Evolutionary conservation across 2,888 invertebrate genomes (phyloP), one percentile per base, ranked within the genome.

Genomic region (Cyclophora albipunctata): DNA sequence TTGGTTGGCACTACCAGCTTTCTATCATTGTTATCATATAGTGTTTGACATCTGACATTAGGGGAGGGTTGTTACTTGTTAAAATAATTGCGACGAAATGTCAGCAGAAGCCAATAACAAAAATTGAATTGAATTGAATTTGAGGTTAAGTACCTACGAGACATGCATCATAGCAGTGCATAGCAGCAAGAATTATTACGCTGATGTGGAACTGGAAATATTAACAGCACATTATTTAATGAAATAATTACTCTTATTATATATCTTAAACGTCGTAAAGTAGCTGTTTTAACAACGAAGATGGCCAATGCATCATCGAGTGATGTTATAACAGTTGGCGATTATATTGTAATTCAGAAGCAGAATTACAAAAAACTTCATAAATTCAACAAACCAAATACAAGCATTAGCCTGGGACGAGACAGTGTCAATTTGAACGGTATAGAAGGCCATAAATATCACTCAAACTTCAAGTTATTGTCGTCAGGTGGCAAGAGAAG

Each of bases 301-400:
- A 37, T 37, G 37, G 37, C 1, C 5, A 37, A 5, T 37, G 4
- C 5, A 37, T 5, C 37, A 37, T 60, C 57, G 58, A 46, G 47
- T 43, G 45, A 52, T 42, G 70, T 70, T 51, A 92, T 95, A 52
- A 90, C 90, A 75, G 69, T 91, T 6, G 95, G 95, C 4, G 92
- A 93, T 67, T 93, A 93, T 71, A 91, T 96, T 47, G 89, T 96
- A 50, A 91, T 96, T 45, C 93, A 95, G 71, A 91, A 94, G 53
- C 94, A 95, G 62, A 93, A 92, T 64, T 96, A 92, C 71, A 93
- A 91, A 53, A 96, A 95, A 78, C 73, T 96, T 33, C 93, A 94
- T 61, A 94, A 94, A 79, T 90, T 94, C 52, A 91, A 92, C 54
- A 92, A 91, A 60, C 67, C 90, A 4, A 91, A 92, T 61, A 91